A percentile compares a stretch with the other conserved stretches of the same genome.
phyloP scores from a whole-genome alignment of 2,888 invertebrate species.

The Microplitis manilae region DNA sequence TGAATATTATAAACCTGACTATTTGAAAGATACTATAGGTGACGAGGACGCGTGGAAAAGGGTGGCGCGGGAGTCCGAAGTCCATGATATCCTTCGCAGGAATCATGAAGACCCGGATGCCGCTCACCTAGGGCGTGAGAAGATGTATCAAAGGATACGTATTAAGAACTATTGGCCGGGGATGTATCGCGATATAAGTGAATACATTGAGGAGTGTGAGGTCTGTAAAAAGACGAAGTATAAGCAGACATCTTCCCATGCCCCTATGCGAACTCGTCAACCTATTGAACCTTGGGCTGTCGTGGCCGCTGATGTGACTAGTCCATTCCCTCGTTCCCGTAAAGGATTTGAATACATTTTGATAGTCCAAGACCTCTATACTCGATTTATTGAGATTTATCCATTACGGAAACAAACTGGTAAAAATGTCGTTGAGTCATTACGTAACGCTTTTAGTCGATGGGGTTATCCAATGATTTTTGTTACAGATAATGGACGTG shows the following conservation, averaged over 20 bases:
- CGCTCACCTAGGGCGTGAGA: no score
- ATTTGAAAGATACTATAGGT: no score
- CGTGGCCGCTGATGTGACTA: constrained; percentile 38
- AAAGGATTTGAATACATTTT: constrained; percentile 31
- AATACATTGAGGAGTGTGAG: no score
- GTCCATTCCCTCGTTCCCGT: constrained; percentile 29
- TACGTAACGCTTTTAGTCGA: constrained; percentile 30
- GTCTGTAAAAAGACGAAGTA: no score
- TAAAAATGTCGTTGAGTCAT: constrained; percentile 21
- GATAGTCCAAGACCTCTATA: constrained; percentile 40
- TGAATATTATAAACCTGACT: no score
- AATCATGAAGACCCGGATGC: no score
- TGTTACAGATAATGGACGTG: constrained; percentile 24
- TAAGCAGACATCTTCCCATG: constrained; percentile 19
- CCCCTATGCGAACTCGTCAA: constrained; percentile 23
- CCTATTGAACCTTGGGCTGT: constrained; percentile 38
- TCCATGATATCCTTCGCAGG: no score
- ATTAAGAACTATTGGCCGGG: no score
- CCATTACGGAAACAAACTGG: constrained; percentile 32
- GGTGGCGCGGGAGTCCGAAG: no score
- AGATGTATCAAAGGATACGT: no score
- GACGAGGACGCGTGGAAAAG: no score
- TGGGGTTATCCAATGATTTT: constrained; percentile 38
- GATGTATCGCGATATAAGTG: no score
- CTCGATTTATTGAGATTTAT: constrained; percentile 39